Conservation (phyloP, 2,888 invertebrate species). For the Cenopis cana region DNA sequence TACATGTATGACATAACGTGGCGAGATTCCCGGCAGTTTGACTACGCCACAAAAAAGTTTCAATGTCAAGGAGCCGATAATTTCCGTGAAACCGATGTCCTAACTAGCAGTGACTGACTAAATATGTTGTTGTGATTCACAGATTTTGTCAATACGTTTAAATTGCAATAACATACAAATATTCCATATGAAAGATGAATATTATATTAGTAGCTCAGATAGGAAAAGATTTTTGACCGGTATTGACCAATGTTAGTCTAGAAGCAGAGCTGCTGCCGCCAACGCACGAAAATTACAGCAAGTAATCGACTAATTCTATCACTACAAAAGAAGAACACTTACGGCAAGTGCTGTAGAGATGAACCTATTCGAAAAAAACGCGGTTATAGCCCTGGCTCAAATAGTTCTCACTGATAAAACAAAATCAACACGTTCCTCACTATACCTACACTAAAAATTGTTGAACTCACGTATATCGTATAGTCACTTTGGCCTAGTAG, state of each 20-base stretch:
- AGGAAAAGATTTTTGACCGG: background rate
- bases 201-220: background rate
- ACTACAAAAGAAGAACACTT: too few relatives aligned
- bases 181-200: background rate
- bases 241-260: background rate
- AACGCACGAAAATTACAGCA: too few relatives aligned
- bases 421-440: background rate
- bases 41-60: slow-evolving; percentile 42
- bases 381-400: too few relatives aligned
- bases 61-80: slow-evolving; percentile 44
- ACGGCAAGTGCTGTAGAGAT: too few relatives aligned
- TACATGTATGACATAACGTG: slow-evolving; percentile 36
- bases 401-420: background rate
- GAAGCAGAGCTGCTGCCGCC: background rate
- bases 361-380: too few relatives aligned
- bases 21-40: slow-evolving; percentile 42
- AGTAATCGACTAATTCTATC: too few relatives aligned
- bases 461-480: too few relatives aligned
- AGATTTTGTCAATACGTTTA: slow-evolving; percentile 10
- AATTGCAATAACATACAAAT: background rate
- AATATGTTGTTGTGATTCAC: slow-evolving; percentile 20
- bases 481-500: too few relatives aligned
- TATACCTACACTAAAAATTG: too few relatives aligned
- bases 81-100: slow-evolving; percentile 43
- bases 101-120: slow-evolving; percentile 23